Evolutionary conservation across 2,888 invertebrate genomes (phyloP), one percentile per base, ranked within the genome.

Genomic region (Theristus sp.): DNA sequence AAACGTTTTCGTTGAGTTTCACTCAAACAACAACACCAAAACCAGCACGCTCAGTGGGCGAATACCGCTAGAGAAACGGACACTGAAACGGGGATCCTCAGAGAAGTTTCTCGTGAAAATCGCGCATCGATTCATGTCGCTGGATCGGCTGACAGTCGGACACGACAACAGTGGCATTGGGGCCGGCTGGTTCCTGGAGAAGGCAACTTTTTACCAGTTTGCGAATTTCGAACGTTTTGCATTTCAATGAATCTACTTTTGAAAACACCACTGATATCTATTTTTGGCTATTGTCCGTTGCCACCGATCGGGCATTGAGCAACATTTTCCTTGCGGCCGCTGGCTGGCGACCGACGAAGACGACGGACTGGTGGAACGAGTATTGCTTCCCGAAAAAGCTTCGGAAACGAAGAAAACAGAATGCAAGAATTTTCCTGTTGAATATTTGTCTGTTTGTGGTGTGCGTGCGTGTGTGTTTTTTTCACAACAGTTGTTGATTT

Each of bases 91-190:
- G n/a, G 49, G 49, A 13, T 29, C 29, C 3, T 6, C 25, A 13
- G 58, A 58, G 6, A 58, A 2, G 3, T 58, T 58, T 24, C 13
- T 10, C 13, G 2, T 58, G 47, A 13, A 58, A 25, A 47, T 46
- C 13, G 46, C 25, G 2, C 47, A 22, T 3, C 2, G 10, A 10
- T 58, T 25, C 25, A 25, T 22, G 17, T 47, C 58, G n/a, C 13
- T 58, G 26, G 13, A 46, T 2, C 26, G 20, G 2, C 2, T 58
- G 2, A 49, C 49, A 64, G 71, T 76, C 62, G 69, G 74, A 29
- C 74, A 76, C 69, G 75, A 76, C 68, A 74, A 75, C 67, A 69
- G 68, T 57, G 74, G 75, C 3, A 47, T 58, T 3, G 58, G 47
- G 13, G 13, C 58, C n/a, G 59, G 59, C 17, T 59, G 59, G 59